A percentile compares a stretch with the other conserved stretches of the same genome.
phyloP scores from a whole-genome alignment of 2,888 invertebrate genomes.

The Folsomia manolachei region DNA sequence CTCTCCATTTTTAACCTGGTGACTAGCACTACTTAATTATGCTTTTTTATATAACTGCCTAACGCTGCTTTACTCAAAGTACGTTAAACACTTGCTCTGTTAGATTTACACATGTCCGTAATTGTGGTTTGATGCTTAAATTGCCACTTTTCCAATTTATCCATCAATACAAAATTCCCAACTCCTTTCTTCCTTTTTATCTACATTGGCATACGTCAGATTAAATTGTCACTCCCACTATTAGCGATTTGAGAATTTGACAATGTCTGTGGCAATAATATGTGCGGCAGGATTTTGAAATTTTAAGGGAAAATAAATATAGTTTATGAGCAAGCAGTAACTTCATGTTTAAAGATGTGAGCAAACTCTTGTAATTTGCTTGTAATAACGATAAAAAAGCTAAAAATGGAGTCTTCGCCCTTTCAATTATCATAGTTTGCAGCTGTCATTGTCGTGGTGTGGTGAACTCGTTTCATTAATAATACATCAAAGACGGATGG shows the following conservation, averaged over 20 bases:
- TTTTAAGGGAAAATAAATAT: neutral
- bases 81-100: neutral
- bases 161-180: slow-evolving; percentile 3
- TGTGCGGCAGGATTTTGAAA: too few species aligned
- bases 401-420: neutral
- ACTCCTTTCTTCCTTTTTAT: neutral
- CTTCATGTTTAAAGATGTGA: neutral
- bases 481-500: neutral
- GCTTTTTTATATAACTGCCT: too few species aligned
- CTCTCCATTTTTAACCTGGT: neutral
- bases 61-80: neutral
- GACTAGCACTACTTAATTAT: too few species aligned
- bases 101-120: neutral
- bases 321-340: neutral
- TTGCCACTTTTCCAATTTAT: neutral
- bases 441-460: neutral
- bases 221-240: neutral
- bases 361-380: neutral
- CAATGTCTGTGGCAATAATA: too few species aligned
- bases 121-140: neutral
- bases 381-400: neutral
- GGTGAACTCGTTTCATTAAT: neutral
- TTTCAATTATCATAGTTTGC: too few species aligned
- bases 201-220: neutral
- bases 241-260: too few species aligned